A percentile compares a stretch with the other conserved stretches of the same genome.
phyloP scores from a whole-genome alignment of 2,113 vertebrate genomes.

The Taurulus bubalis region DNA sequence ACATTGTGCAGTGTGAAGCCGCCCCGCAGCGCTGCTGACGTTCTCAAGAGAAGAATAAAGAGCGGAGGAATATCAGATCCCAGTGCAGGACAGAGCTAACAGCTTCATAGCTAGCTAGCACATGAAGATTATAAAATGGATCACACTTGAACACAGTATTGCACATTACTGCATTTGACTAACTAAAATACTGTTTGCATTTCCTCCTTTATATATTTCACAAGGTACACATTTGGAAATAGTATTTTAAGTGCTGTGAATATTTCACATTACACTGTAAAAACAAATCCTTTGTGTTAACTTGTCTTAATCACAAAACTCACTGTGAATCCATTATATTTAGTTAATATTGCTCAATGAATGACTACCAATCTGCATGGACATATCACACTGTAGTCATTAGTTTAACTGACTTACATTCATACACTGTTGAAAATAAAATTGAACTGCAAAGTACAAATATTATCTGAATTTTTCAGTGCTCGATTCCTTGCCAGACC shows the following conservation, averaged over 20 bases:
- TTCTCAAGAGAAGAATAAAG: constrained; percentile 12
- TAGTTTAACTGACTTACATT: neutral
- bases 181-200: neutral
- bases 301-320: neutral
- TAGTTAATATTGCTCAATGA: neutral
- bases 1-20: constrained; percentile 31
- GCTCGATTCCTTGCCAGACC: neutral
- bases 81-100: neutral
- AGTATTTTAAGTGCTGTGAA: neutral
- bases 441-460: neutral
- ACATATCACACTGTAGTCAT: neutral
- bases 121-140: neutral
- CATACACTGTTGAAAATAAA: neutral
- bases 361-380: neutral
- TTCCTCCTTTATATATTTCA: neutral
- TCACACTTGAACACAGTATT: neutral
- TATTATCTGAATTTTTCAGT: neutral
- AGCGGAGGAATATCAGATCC: constrained; percentile 5
- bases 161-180: neutral
- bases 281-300: neutral
- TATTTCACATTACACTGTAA: neutral
- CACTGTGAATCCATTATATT: neutral
- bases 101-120: neutral
- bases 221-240: neutral
- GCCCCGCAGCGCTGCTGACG: constrained; percentile 14